Percentiles rank a stretch among this genome's conserved stretches.
These are phyloP conservation scores for Bimastos eiseni DNA, from an alignment of 2,888 invertebrate species.

Conservation along the genomic window DNA sequence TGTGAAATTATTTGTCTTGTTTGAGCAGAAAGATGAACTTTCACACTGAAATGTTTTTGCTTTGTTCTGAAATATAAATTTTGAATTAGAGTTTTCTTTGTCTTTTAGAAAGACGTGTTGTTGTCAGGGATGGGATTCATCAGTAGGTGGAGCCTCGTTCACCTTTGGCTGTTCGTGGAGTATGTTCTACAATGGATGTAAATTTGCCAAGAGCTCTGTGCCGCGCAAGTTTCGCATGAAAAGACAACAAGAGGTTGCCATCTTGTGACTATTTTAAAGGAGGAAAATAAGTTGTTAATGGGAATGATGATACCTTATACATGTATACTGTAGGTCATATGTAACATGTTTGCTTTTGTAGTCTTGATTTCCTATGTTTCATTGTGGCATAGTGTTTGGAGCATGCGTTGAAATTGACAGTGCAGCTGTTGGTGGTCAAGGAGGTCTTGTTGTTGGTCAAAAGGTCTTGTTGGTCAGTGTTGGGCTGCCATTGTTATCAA, in stretches of 20 bases:
- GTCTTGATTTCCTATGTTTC: too few species aligned
- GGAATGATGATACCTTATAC: too few species aligned
- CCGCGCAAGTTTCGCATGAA: slow-evolving; percentile 86
- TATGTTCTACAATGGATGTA: slow-evolving; percentile 97
- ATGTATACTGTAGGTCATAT: too few species aligned
- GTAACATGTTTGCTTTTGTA: too few species aligned
- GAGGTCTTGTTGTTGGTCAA: too few species aligned
- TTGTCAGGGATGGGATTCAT: slow-evolving; percentile 89
- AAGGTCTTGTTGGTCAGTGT: too few species aligned
- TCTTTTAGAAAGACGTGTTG: slow-evolving; percentile 79
- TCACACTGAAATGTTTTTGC: neutral
- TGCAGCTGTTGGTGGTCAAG: too few species aligned
- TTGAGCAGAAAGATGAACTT: neutral
- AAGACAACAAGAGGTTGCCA: slow-evolving; percentile 74
- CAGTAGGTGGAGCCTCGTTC: slow-evolving; percentile 89
- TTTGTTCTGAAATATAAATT: neutral
- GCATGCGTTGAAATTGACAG: too few species aligned
- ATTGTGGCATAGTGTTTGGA: too few species aligned
- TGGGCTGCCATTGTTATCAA: too few species aligned
- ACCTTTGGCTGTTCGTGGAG: slow-evolving; percentile 97
- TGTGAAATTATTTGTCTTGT: neutral
- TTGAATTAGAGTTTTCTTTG: neutral
- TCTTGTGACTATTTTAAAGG: neutral
- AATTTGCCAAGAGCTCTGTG: slow-evolving; percentile 87
- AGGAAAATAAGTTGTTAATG: too few species aligned